Percentiles rank a stretch among this genome's conserved stretches.
Conservation (phyloP, 2,888 invertebrate genomes). For the Drosophila quinaria region DNA sequence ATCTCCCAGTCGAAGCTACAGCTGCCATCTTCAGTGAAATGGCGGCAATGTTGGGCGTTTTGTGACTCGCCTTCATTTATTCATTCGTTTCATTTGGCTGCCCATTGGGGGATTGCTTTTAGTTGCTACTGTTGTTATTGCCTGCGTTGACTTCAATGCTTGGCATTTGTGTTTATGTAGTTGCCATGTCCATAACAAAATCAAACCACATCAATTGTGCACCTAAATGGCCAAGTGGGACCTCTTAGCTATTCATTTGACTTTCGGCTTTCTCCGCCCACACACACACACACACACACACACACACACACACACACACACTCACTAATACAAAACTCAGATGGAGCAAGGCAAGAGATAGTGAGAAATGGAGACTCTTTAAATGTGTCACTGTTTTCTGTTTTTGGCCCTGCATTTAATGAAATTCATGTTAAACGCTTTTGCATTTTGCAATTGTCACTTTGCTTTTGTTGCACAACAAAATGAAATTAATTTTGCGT, state of each 20-base stretch:
- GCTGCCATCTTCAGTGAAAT: slow-evolving; percentile 36
- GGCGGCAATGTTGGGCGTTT: slow-evolving; percentile 32
- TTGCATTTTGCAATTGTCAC: slow-evolving; percentile 71
- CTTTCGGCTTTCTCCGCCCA: slow-evolving; percentile 24
- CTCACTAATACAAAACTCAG: neutral
- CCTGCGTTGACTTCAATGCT: slow-evolving; percentile 40
- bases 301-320: neutral
- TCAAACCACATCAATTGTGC: slow-evolving; percentile 83
- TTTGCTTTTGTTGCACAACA: slow-evolving; percentile 56
- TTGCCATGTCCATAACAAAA: slow-evolving; percentile 77
- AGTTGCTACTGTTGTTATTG: slow-evolving; percentile 44
- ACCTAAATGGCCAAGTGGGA: slow-evolving; percentile 82
- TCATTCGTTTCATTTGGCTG: slow-evolving; percentile 65
- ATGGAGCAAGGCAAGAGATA: neutral
- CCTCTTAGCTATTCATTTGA: slow-evolving; percentile 80
- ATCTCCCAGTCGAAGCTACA: slow-evolving; percentile 6
- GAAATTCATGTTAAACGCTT: slow-evolving; percentile 74
- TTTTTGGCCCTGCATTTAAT: slow-evolving; percentile 52
- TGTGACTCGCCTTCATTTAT: slow-evolving; percentile 65
- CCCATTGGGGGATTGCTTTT: slow-evolving; percentile 61
- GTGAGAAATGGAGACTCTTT: neutral
- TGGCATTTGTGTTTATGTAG: slow-evolving; percentile 72
- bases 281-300: slow-evolving; percentile 21
- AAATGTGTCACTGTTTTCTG: neutral
- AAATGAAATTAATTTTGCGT: slow-evolving; percentile 80